These are phyloP conservation scores for Donacobius atricapilla DNA, from an alignment of 2,113 vertebrate species.

Conservation along the genomic window DNA sequence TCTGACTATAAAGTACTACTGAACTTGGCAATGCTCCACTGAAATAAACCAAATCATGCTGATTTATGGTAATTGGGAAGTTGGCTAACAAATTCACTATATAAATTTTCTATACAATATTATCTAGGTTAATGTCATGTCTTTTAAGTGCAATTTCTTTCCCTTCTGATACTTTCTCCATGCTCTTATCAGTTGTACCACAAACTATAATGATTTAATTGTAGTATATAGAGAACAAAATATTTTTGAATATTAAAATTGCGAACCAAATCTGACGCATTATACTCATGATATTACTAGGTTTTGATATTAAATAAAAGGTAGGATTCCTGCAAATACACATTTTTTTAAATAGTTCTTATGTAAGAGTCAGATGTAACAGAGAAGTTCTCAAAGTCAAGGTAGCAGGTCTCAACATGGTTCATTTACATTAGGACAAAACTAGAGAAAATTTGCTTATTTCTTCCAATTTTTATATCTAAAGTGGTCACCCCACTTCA, in stretches of 20 bases:
- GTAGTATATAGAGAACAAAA: background rate
- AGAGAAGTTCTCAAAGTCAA: background rate
- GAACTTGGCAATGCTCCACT: background rate
- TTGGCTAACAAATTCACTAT: background rate
- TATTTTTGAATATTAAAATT: background rate
- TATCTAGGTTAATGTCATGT: background rate
- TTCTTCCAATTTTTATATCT: background rate
- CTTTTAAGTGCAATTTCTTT: background rate
- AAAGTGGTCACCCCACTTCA: background rate
- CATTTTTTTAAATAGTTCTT: background rate
- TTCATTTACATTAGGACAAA: background rate
- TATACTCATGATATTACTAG: background rate
- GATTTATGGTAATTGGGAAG: slow-evolving; percentile 4
- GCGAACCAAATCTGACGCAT: background rate
- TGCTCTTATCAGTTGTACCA: background rate
- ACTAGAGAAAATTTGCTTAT: background rate
- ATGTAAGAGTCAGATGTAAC: background rate
- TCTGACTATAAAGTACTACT: background rate
- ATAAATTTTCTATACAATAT: background rate
- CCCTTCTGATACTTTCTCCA: background rate
- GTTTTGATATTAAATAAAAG: background rate
- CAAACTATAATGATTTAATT: background rate
- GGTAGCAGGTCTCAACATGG: background rate
- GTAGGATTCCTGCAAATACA: background rate
- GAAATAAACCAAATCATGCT: background rate